Evolutionary conservation across 2,797 vertebrate species (phyloP), one percentile per base, ranked within the genome.

Genomic region (Fratercula arctica): DNA sequence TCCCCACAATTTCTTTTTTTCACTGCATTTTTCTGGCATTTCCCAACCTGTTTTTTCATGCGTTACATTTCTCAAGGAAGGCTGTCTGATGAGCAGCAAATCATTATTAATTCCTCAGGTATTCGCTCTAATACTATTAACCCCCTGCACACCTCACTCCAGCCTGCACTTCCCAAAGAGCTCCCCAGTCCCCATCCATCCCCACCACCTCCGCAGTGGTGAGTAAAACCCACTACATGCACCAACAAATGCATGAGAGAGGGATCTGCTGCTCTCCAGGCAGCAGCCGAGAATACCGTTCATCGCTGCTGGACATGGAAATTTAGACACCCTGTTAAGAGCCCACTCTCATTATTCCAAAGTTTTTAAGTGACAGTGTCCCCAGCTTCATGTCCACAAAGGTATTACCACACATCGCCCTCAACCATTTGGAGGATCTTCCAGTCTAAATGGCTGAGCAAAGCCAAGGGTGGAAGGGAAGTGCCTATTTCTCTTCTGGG

Each of bases 21-120:
- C 16, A 1, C 82, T 46, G 64, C 89, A 89, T 97, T 97, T 97
- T 94, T 96, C 90, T 66, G 81, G 11, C 60, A 12, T 90, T 95
- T 93, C 75, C 75, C 59, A 16, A 96, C 93, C 37, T 97, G 96
- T 97, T 95, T 95, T 96, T 93, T 96, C 96, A 95, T 96, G 96
- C 0, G 8, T 83, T 77, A 6, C 95, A 83, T 96, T 94, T 96
- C 92, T 95, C 10, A 3, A 43, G 84, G 78, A 87, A 79, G 84
- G 92, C 87, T 85, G 92, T 54, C 84, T 45, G 92, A 85, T 93
- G 88, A 96, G 88, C 86, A 45, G 90, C 91, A 96, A 87, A 96
- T 95, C 86, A 80, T 95, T 85, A 97, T 94, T 95, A 96, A 96
- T 94, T 95, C 91, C 70, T 89, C 88, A 95, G 94, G 96, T 83